A percentile compares a stretch with the other conserved stretches of the same genome.
Conservation (phyloP, 2,797 vertebrate species). For the Hippocampus kuda region DNA sequence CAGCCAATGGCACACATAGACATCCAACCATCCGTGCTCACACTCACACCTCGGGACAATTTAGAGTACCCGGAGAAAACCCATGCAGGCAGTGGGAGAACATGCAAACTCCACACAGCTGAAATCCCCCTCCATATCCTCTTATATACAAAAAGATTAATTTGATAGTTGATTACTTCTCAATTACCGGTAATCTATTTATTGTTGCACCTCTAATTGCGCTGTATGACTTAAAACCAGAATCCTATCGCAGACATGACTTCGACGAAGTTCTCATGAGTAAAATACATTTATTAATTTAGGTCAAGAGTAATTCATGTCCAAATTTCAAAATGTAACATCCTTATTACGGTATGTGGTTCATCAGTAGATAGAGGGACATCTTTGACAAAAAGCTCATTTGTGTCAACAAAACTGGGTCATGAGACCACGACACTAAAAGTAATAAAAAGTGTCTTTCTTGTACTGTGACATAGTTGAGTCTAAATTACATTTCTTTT, state of each 20-base stretch:
- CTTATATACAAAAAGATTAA: too few species aligned
- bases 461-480: constrained; percentile 27
- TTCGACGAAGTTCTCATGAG: not conserved
- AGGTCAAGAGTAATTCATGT: not conserved
- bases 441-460: constrained; percentile 23
- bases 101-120: too few species aligned
- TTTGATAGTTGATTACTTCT: too few species aligned
- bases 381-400: constrained; percentile 9
- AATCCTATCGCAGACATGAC: not conserved
- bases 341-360: not conserved
- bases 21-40: too few species aligned
- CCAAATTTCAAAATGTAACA: not conserved
- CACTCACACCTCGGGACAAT: too few species aligned
- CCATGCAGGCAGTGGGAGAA: too few species aligned
- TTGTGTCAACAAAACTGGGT: constrained; percentile 23
- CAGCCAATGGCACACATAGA: too few species aligned
- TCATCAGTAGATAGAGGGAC: constrained; percentile 8
- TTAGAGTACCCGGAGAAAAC: too few species aligned
- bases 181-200: too few species aligned
- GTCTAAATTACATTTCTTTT: constrained; percentile 24
- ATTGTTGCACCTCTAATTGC: not conserved
- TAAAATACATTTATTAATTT: constrained; percentile 1
- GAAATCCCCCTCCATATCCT: too few species aligned
- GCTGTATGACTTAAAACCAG: too few species aligned
- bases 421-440: constrained; percentile 20